Evolutionary conservation across 2,797 vertebrate genomes (phyloP).

Genomic region (Protosalanx chinensis): DNA sequence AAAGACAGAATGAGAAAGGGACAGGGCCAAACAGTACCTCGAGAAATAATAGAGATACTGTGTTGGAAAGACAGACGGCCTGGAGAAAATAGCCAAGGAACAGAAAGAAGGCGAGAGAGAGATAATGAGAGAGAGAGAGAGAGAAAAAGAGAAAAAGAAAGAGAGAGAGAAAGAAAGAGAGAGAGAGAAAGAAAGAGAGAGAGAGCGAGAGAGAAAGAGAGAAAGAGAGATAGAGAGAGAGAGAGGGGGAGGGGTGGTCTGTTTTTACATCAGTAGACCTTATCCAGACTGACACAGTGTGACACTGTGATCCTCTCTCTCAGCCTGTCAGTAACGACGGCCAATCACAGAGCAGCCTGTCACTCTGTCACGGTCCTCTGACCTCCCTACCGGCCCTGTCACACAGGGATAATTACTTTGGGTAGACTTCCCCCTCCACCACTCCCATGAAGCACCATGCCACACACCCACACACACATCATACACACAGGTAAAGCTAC

Average conservation of each 20-base stretch:
- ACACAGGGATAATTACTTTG: constrained; percentile 49
- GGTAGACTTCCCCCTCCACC: constrained; percentile 30
- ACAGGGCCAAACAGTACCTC: not conserved
- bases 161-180: not conserved
- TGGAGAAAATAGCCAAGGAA: not conserved
- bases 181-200: not conserved
- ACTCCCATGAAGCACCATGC: constrained; percentile 14
- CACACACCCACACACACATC: constrained; percentile 12
- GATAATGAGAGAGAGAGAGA: no score
- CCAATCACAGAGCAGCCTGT: constrained; percentile 46
- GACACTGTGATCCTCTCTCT: constrained; percentile 42
- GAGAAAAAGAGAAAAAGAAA: not conserved
- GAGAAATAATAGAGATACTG: not conserved
- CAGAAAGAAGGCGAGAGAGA: no score
- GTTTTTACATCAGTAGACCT: constrained; percentile 35
- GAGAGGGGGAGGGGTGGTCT: constrained; percentile 6
- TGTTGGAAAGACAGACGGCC: not conserved
- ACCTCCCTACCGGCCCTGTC: constrained; percentile 45
- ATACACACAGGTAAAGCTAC: not conserved
- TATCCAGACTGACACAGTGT: constrained; percentile 31
- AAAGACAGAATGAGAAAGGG: not conserved
- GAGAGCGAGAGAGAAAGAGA: constrained; percentile 3
- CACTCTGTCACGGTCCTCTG: constrained; percentile 39
- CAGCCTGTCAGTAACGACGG: constrained; percentile 48
- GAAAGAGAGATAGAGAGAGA: not conserved